phyloP scores from a whole-genome alignment of 1,140 invertebrate genomes.

The Tetramorium alpestre region DNA sequence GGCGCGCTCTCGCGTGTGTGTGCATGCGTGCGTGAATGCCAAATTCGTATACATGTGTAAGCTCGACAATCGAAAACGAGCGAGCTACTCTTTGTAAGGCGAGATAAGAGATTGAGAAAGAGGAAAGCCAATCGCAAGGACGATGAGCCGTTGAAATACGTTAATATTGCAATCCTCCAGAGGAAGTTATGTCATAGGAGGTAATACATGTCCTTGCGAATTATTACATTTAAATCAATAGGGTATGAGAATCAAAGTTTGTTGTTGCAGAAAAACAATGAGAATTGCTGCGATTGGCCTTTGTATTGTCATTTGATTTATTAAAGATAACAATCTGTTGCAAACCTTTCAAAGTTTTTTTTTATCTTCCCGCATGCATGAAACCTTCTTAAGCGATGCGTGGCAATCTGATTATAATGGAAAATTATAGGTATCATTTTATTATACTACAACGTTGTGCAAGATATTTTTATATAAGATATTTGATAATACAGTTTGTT shows the following conservation, averaged over 20 bases:
- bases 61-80: constrained; percentile 63
- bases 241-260: constrained; percentile 50
- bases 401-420: not conserved
- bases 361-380: constrained; percentile 21
- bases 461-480: not conserved
- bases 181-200: constrained; percentile 32
- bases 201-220: constrained; percentile 40
- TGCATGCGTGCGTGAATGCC: constrained; percentile 71
- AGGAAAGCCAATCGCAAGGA: constrained; percentile 58
- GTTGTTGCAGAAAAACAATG: constrained; percentile 57
- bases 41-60: constrained; percentile 69
- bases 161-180: not conserved
- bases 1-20: constrained; percentile 67
- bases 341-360: constrained; percentile 24
- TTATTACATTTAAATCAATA: constrained; percentile 57
- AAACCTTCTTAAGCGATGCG: not conserved
- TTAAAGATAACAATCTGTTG: constrained; percentile 61
- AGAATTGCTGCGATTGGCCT: constrained; percentile 58
- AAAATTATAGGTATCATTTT: not conserved
- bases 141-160: constrained; percentile 59
- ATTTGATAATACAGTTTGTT: too few species aligned
- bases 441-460: not conserved
- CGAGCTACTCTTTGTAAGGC: constrained; percentile 57
- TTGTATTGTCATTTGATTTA: constrained; percentile 61
- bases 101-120: constrained; percentile 19